These are phyloP conservation scores for Phytoseiulus persimilis DNA, from an alignment of 2,888 invertebrate genomes.

Conservation along the genomic window DNA sequence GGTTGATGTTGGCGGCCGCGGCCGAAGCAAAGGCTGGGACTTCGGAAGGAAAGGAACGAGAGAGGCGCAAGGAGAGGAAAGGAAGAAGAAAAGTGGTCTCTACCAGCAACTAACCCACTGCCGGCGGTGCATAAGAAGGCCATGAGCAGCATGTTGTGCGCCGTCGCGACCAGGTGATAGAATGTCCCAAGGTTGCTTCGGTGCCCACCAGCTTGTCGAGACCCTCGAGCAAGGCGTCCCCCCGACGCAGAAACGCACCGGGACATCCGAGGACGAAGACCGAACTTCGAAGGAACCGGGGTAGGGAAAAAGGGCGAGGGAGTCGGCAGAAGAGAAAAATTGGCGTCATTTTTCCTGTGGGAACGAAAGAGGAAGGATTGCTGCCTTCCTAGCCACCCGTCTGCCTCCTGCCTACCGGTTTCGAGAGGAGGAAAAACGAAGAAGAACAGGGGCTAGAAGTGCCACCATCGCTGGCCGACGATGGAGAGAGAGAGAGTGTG, in stretches of 20 bases:
- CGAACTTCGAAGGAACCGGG: not conserved
- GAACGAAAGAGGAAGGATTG: not conserved
- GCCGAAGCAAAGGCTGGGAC: not conserved
- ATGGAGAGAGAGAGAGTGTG: constrained; percentile 7
- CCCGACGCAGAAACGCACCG: not conserved
- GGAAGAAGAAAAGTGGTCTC: not conserved
- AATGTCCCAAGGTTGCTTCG: not conserved
- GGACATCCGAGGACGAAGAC: not conserved
- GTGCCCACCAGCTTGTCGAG: not conserved
- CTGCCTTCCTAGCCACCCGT: not conserved
- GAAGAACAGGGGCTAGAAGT: constrained; percentile 1
- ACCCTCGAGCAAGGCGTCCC: not conserved
- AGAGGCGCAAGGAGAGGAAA: not conserved
- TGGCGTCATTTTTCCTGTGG: constrained; percentile 39
- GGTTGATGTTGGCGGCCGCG: too few relatives aligned
- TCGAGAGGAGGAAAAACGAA: not conserved
- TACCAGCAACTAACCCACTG: not conserved
- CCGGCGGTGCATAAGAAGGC: not conserved
- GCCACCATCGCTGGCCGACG: constrained; percentile 11
- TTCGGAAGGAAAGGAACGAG: not conserved
- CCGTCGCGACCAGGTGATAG: not conserved
- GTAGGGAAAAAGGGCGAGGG: not conserved
- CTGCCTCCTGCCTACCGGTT: not conserved
- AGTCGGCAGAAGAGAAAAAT: constrained; percentile 29
- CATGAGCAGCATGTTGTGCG: not conserved